Evolutionary conservation across 2,113 vertebrate genomes (phyloP).

Genomic region (Verasper variegatus): DNA sequence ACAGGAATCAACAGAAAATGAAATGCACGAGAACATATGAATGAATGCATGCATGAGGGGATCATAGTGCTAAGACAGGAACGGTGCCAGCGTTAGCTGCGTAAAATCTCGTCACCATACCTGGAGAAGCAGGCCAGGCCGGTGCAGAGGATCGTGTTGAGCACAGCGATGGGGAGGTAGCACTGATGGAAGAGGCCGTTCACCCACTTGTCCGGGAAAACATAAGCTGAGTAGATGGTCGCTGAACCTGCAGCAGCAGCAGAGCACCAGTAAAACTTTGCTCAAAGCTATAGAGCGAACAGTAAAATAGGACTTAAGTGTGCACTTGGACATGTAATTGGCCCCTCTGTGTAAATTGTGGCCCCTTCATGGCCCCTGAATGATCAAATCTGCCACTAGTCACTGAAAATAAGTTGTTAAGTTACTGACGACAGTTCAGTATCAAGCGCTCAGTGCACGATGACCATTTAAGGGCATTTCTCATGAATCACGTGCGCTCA

Average conservation of each 20-base stretch:
- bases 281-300: too few relatives aligned
- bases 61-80: background rate
- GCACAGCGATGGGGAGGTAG: slow-evolving; percentile 82
- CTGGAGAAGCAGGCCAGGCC: slow-evolving; percentile 92
- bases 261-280: background rate
- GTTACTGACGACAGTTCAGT: too few relatives aligned
- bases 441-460: too few relatives aligned
- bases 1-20: too few relatives aligned
- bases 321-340: too few relatives aligned
- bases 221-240: slow-evolving; percentile 88
- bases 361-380: too few relatives aligned
- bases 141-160: slow-evolving; percentile 86
- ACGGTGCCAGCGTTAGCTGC: too few relatives aligned
- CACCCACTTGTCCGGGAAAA: slow-evolving; percentile 87
- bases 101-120: slow-evolving; percentile 69
- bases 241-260: slow-evolving; percentile 85
- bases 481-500: slow-evolving; percentile 52
- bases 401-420: too few relatives aligned
- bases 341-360: too few relatives aligned
- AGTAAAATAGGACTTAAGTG: too few relatives aligned
- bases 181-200: slow-evolving; percentile 83
- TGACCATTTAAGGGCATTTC: background rate
- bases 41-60: background rate
- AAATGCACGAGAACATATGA: too few relatives aligned
- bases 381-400: too few relatives aligned